Evolutionary conservation across 2,888 invertebrate species (phyloP), one percentile per base, ranked within the genome.

Genomic region (Pyrochroa serraticornis): DNA sequence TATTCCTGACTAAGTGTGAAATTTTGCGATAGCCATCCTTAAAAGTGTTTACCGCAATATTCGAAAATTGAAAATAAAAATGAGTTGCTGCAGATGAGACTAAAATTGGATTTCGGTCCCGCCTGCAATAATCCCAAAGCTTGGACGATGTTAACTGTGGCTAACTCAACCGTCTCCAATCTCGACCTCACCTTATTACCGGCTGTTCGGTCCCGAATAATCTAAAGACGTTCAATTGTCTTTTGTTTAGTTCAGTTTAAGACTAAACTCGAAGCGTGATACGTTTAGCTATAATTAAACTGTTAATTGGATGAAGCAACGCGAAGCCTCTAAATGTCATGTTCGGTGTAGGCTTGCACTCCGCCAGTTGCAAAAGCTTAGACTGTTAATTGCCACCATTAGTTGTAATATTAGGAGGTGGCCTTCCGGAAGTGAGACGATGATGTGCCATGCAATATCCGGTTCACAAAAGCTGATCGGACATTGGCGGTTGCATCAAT

Each of bases 71-170:
- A 67, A 69, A 69, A 69, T 69, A 69, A 64, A 67, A 68, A 69
- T 69, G 66, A 67, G 63, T 63, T 58, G 64, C 62, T 57, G 63
- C 55, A 66, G 72, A 73, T 71, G 72, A 70, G 70, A 65, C 70
- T 66, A 69, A 68, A 73, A 73, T 73, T 73, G 71, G 65, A 72
- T 73, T 72, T 71, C 50, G 59, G 47, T 52, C 55, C 58, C 54
- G 60, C 43, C 60, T 51, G 64, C 60, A 59, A 64, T 64, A 56
- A 51, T 50, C 64, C 58, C 38, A 32, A 47, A 50, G 49, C 49
- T 30, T 1, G 38, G 6, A 37, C 38, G 30, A 37, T 45, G 52
- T 44, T 48, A 61, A 46, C 46, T 22, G 39, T 10, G 42, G 31
- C 44, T 56, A 46, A 47, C 42, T 37, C 51, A 32, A 38, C 59